These are phyloP conservation scores for Caenorhabditis sp. DNA, from an alignment of 2,888 invertebrate genomes.

Conservation along the genomic window DNA sequence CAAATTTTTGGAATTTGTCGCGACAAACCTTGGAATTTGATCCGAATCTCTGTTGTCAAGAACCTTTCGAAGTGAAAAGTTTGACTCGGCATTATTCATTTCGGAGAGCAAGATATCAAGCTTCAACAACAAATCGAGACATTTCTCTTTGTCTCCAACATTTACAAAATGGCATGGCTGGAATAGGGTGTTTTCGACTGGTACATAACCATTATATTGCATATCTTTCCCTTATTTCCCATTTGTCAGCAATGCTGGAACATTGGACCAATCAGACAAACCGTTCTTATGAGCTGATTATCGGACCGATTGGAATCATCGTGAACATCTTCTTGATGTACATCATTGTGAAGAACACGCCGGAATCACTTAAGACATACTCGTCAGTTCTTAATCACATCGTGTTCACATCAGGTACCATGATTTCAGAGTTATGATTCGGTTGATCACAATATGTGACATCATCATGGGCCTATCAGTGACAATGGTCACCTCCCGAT, in stretches of 20 bases:
- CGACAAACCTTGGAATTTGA: too few relatives aligned
- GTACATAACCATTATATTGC: too few relatives aligned
- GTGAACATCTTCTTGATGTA: not conserved
- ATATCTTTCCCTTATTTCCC: not conserved
- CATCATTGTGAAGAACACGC: slow-evolving; percentile 9
- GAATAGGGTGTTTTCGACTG: too few relatives aligned
- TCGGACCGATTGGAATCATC: not conserved
- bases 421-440: not conserved
- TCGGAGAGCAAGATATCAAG: too few relatives aligned
- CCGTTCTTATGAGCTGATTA: not conserved
- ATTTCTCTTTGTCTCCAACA: too few relatives aligned
- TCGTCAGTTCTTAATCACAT: slow-evolving; percentile 5
- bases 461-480: not conserved
- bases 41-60: too few relatives aligned
- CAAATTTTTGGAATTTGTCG: too few relatives aligned
- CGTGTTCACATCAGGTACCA: too few relatives aligned
- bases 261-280: slow-evolving; percentile 2
- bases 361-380: slow-evolving; percentile 16
- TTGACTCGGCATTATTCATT: too few relatives aligned
- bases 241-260: not conserved
- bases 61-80: too few relatives aligned
- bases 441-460: not conserved
- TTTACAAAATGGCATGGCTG: too few relatives aligned
- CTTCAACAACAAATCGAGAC: too few relatives aligned
- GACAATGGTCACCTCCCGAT: not conserved